Evolutionary conservation across 2,113 vertebrate genomes (phyloP), one percentile per base, ranked within the genome.

Genomic region (Aramus guarauna): DNA sequence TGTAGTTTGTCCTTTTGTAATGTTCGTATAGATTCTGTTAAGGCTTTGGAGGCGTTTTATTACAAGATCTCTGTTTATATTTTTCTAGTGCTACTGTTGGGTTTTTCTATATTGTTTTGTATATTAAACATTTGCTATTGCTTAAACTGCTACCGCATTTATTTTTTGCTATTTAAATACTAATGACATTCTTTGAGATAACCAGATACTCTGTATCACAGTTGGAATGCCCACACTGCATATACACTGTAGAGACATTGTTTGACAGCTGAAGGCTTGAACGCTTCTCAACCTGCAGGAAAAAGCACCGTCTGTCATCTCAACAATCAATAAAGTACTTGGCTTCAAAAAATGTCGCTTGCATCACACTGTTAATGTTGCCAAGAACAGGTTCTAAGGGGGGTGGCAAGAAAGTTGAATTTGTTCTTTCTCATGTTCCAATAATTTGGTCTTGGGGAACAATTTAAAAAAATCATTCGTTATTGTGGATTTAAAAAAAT

Each of bases 21-120:
- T 3, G 24, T 21, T 75, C 29, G 0, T 9, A 0, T 5, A 9
- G 50, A 15, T 34, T 8, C 12, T 43, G 18, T 56, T 47, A 23
- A 12, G 76, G 82, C 37, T 36, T 45, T 19, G 2, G 19, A 15
- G 22, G 8, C 27, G 2, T 24, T 47, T 23, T 27, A 7, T 55
- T 41, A 6, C 47, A 16, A 21, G 18, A 13, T 17, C 8, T 26
- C 45, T 47, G n/a, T 34, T 84, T 19, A 1, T 56, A 0, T 62
- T 83, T 82, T 73, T 17, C 19, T 45, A 11, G 53, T 2, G 10
- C 2, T 58, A 3, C 22, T 34, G 27, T 56, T 45, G 47, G n/a
- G n/a, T 11, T 59, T 78, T 69, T 79, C 18, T 1, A 2, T 29
- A 4, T 21, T 32, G 22, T 24, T 76, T 34, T 52, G 20, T 23